phyloP scores from a whole-genome alignment of 2,888 invertebrate species.

The Tridacna gigas region DNA sequence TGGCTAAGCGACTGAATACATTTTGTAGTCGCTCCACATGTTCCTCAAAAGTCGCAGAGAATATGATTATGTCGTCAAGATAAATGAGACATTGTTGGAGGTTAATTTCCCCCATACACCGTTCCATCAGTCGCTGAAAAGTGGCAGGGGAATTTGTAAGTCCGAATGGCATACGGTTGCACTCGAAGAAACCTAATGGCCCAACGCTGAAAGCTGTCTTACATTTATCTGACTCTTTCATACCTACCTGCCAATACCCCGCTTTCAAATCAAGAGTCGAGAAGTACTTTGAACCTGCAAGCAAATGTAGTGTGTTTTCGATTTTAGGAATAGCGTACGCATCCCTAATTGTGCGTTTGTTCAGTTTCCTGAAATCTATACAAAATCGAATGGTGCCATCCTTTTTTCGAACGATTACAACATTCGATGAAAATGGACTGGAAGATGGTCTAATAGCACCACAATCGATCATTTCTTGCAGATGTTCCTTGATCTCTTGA shows the following conservation, averaged over 20 bases:
- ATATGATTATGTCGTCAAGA: constrained; percentile 64
- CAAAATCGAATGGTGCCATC: constrained; percentile 57
- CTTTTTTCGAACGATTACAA: constrained; percentile 61
- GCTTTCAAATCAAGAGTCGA: constrained; percentile 48
- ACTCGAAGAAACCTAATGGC: constrained; percentile 56
- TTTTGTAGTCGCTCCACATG: constrained; percentile 56
- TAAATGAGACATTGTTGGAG: constrained; percentile 62
- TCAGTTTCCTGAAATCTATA: constrained; percentile 56
- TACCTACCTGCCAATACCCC: constrained; percentile 62
- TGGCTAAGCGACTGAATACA: constrained; percentile 54
- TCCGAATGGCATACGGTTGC: constrained; percentile 62
- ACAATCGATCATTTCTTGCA: constrained; percentile 51
- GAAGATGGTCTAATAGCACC: constrained; percentile 55
- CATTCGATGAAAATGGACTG: constrained; percentile 52
- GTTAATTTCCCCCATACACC: constrained; percentile 54
- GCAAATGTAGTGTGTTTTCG: too few species aligned
- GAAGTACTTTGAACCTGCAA: too few species aligned
- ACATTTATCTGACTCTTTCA: constrained; percentile 45
- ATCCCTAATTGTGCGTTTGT: too few species aligned
- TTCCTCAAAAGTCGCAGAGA: constrained; percentile 48
- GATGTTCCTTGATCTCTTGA: constrained; percentile 49
- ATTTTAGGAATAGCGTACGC: too few species aligned
- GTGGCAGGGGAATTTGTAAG: constrained; percentile 50
- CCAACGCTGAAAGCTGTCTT: constrained; percentile 61
- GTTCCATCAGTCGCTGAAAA: constrained; percentile 56